Base-by-base conservation (phyloP, 2,113 vertebrate species). In the Anguilla rostrata region DNA sequence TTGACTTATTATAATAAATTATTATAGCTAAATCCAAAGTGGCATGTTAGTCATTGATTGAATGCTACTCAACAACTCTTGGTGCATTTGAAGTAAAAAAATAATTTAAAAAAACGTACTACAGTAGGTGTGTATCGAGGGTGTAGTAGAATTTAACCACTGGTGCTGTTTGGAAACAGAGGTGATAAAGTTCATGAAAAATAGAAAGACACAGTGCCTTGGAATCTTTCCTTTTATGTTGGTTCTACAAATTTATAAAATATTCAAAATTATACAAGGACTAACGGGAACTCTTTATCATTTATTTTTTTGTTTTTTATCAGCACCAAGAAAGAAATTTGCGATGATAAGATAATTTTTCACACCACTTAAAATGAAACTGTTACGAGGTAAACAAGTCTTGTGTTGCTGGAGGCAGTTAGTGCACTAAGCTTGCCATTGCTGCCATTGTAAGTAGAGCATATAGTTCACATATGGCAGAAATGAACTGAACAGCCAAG, bases 401-500 rank as follows among this genome's bases (percentile, higher is more conserved):
- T 34, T 66, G 26, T 34, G 71, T 75, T 11, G 71, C 71, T 75
- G 71, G 71, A 75, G 71, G 71, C 71, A 29, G 71, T 75, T 75
- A 75, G 20, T 34, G n/a, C 26, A 75, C n/a, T 5, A 75, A 34
- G n/a, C 71, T 34, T 29, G n/a, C 15, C 71, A 75, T 75, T 22
- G 71, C n/a, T 75, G 71, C 26, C 71, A 34, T 29, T 75, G 71
- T n/a, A 75, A 75, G 71, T 75, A 75, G 71, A 75, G 71, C 71
- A 75, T 75, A 75, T 75, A 75, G 71, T 75, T 75, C 71, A 75
- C 71, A 75, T 75, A 75, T 75, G 71, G 71, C 71, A 75, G 71
- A 75, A 75, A 75, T 34, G 22, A 12, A 75, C n/a, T 34, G n/a
- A 75, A 75, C n/a, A 75, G 11, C n/a, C 8, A 75, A 75, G 66